These are phyloP conservation scores for Andrena marginata DNA, from an alignment of 2,888 invertebrate genomes.

Conservation along the genomic window DNA sequence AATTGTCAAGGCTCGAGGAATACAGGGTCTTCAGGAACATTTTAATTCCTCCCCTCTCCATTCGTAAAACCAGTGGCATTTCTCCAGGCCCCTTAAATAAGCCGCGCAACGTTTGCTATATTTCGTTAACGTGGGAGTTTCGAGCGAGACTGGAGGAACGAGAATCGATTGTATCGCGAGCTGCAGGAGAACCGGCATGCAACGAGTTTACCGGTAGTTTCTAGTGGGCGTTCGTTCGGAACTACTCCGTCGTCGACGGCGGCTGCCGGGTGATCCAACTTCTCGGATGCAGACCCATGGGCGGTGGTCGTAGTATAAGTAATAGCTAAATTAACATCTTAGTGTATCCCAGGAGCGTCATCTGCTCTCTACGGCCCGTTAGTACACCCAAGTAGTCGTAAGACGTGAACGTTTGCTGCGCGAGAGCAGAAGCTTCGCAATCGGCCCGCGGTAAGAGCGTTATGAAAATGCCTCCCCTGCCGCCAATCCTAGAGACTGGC, in stretches of 20 bases:
- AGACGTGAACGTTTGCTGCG: slow-evolving; percentile 50
- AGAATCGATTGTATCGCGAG: slow-evolving; percentile 56
- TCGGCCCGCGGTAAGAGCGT: slow-evolving; percentile 27
- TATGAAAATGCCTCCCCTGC: slow-evolving; percentile 54
- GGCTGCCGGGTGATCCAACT: slow-evolving; percentile 62
- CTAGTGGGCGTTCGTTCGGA: slow-evolving; percentile 56
- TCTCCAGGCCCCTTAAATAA: slow-evolving; percentile 29
- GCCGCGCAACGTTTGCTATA: slow-evolving; percentile 22
- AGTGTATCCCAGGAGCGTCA: slow-evolving; percentile 83
- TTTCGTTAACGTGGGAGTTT: slow-evolving; percentile 32
- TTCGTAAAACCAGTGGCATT: slow-evolving; percentile 56
- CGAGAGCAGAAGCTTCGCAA: slow-evolving; percentile 9
- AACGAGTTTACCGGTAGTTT: slow-evolving; percentile 57
- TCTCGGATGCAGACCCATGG: slow-evolving; percentile 71
- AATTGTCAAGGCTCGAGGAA: neutral
- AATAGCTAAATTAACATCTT: slow-evolving; percentile 84
- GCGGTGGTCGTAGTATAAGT: slow-evolving; percentile 78
- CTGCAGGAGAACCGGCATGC: slow-evolving; percentile 39
- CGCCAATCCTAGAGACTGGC: neutral
- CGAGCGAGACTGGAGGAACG: neutral
- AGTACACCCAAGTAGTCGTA: slow-evolving; percentile 51
- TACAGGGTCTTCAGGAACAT: neutral
- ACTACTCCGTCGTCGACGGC: slow-evolving; percentile 54
- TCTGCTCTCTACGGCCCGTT: slow-evolving; percentile 81
- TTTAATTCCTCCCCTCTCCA: slow-evolving; percentile 20